Base-by-base conservation (phyloP, 2,113 vertebrate genomes). In the Elachura formosa region DNA sequence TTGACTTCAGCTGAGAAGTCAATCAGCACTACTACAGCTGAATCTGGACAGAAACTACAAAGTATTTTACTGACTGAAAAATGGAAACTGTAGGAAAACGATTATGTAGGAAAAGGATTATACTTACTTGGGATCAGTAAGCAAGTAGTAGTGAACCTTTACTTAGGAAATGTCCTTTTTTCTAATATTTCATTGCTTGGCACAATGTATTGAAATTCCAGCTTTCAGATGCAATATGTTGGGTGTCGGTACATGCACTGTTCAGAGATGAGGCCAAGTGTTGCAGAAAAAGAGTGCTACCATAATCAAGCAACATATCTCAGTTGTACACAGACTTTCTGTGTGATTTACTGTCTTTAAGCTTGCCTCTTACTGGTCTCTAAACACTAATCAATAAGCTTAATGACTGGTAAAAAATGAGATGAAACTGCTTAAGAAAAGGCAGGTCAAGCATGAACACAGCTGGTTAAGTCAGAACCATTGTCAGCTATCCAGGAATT, bases 1-100 rank as follows among this genome's bases (percentile, higher is more conserved):
- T 56, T 92, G 73, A 89, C 84, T 89, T 96, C 58, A 94, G 59
- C 54, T 83, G 75, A 91, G 82, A 94, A 93, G 77, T 89, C 69
- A 76, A 16, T 89, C 66, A 77, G 80, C 78, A 83, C 52, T 64
- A 29, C 55, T 75, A 28, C 28, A 79, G 61, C 36, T 87, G 69
- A 90, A 73, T 92, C 74, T 78, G 62, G 51, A 86, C 34, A 38
- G 81, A 93, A 94, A 59, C 28, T 26, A 43, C 11, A 12, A 72
- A 31, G 41, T 6, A 48, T 72, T 88, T 94, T 85, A 79, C 49
- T 66, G 23, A 15, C 22, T 81, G 59, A 80, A 56, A 80, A 95
- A 89, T n/a, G 36, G 68, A 86, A 93, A 79, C 20, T 76, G 45
- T 31, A 63, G 11, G 14, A 81, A 75, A 78, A 29, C 40, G 40